Percentiles rank a stretch among this genome's conserved stretches.
Conservation (phyloP, 2,113 vertebrate species). For the Fregetta grallaria region DNA sequence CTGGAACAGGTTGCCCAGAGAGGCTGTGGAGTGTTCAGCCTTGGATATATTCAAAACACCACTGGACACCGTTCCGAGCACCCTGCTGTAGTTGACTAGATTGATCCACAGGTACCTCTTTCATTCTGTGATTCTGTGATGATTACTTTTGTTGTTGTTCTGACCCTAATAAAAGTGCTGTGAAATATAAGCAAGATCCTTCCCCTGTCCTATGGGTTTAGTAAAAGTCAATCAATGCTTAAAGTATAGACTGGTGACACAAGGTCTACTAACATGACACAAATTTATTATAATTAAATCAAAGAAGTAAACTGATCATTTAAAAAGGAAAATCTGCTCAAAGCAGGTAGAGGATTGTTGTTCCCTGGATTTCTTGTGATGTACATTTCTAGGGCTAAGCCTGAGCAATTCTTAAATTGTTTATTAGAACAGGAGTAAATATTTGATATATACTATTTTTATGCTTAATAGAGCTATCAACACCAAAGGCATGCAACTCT, state of each 20-base stretch:
- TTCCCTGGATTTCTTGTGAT: not conserved
- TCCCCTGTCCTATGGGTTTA: not conserved
- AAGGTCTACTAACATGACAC: not conserved
- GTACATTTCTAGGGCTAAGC: not conserved
- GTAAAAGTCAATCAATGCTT: not conserved
- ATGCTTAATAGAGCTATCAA: not conserved
- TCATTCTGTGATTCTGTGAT: not conserved
- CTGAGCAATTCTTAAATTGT: not conserved
- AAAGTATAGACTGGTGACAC: not conserved
- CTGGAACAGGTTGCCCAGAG: not conserved
- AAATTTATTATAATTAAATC: not conserved
- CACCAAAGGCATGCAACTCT: not conserved
- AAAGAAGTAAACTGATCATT: not conserved
- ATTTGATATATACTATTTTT: not conserved
- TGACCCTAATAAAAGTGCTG: not conserved
- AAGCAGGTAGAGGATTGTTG: not conserved
- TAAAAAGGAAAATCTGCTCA: not conserved
- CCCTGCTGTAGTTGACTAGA: not conserved
- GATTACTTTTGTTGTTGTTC: not conserved
- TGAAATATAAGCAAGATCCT: not conserved
- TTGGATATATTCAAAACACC: not conserved
- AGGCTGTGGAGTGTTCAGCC: not conserved
- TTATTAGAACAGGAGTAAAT: not conserved
- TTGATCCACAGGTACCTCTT: not conserved
- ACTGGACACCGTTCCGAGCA: not conserved